Conservation (phyloP, 1,140 invertebrate species). For the Drosophila nasuta region DNA sequence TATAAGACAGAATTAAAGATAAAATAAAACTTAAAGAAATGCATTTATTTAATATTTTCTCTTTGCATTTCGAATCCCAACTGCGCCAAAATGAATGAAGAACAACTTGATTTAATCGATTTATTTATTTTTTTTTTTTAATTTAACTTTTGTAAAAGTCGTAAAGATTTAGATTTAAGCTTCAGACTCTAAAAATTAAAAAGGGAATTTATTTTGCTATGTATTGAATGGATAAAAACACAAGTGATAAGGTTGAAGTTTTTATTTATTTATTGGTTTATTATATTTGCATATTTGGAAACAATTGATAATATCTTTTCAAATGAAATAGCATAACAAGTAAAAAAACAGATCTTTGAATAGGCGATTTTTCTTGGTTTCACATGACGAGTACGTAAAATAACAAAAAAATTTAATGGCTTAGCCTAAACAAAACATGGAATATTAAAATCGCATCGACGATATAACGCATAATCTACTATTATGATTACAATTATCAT, state of each 20-base stretch:
- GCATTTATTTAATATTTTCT: too few relatives aligned
- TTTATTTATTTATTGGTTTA: conserved; percentile 38
- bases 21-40: too few relatives aligned
- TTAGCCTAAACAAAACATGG: conserved; percentile 62
- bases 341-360: conserved; percentile 51
- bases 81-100: too few relatives aligned
- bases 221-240: neutral
- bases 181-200: too few relatives aligned
- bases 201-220: too few relatives aligned
- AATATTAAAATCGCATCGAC: conserved; percentile 30
- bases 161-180: too few relatives aligned
- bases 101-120: too few relatives aligned
- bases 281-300: conserved; percentile 57
- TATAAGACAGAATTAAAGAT: too few relatives aligned
- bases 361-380: conserved; percentile 43
- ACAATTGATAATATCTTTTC: conserved; percentile 75
- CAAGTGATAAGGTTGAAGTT: neutral
- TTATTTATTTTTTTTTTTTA: too few relatives aligned
- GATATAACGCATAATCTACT: conserved; percentile 26
- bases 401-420: conserved; percentile 63
- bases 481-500: conserved; percentile 22
- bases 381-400: conserved; percentile 52
- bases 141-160: too few relatives aligned
- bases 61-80: too few relatives aligned
- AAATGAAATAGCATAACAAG: conserved; percentile 64